phyloP scores from a whole-genome alignment of 2,888 invertebrate species.

The Synergus laeviventris region DNA sequence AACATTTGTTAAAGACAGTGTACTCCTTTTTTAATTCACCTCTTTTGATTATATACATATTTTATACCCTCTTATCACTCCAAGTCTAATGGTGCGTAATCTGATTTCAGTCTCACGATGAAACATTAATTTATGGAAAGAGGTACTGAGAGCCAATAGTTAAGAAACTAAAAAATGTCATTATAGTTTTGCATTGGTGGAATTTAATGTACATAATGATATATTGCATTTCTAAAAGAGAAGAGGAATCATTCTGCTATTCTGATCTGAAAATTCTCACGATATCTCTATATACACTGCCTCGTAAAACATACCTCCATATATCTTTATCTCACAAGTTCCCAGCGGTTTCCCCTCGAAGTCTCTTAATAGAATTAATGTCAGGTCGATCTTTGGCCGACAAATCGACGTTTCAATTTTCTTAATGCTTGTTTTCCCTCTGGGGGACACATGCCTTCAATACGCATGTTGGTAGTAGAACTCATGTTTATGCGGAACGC shows the following conservation, averaged over 20 bases:
- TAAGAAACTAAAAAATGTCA: too few relatives aligned
- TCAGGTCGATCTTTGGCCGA: constrained; percentile 66
- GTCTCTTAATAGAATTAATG: constrained; percentile 72
- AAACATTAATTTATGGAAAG: too few relatives aligned
- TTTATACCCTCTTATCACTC: background rate
- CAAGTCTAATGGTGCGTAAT: background rate
- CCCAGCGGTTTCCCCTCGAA: constrained; percentile 47
- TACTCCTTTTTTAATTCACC: background rate
- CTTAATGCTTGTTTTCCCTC: constrained; percentile 70
- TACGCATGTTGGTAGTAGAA: constrained; percentile 40
- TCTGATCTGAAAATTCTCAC: background rate
- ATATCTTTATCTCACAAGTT: constrained; percentile 40
- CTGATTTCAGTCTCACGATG: background rate
- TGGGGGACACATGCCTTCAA: constrained; percentile 58
- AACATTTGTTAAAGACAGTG: background rate
- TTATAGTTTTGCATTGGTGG: too few relatives aligned
- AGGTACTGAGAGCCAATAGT: too few relatives aligned
- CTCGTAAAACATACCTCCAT: background rate
- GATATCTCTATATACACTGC: background rate
- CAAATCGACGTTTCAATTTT: constrained; percentile 77
- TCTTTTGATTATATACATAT: background rate
- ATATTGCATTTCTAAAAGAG: too few relatives aligned
- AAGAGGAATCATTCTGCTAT: background rate
- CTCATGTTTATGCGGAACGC: constrained; percentile 26
- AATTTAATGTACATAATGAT: too few relatives aligned